phyloP scores from a whole-genome alignment of 2,888 invertebrate genomes.

The Melanostoma mellinum region DNA sequence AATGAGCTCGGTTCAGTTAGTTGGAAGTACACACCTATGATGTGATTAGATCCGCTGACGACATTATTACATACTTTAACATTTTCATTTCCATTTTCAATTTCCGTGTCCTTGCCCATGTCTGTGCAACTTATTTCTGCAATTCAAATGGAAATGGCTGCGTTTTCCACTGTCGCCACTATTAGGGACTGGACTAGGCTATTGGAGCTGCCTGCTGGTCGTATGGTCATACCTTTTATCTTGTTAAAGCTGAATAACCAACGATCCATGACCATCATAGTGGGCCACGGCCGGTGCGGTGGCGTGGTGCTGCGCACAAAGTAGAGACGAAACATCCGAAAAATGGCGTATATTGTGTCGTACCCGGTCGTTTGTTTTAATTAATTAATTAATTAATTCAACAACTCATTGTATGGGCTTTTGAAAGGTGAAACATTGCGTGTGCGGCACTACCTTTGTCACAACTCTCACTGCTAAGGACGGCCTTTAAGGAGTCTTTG shows the following conservation, averaged over 20 bases:
- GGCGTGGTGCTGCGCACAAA: constrained; percentile 30
- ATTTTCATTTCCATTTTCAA: constrained; percentile 18
- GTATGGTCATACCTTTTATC: constrained; percentile 43
- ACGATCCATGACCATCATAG: constrained; percentile 53
- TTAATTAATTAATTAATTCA: constrained; percentile 73
- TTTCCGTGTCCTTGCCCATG: constrained; percentile 34
- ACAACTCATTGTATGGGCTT: constrained; percentile 65
- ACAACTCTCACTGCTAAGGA: constrained; percentile 21
- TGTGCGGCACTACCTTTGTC: constrained; percentile 48
- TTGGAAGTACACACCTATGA: constrained; percentile 19
- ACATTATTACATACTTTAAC: constrained; percentile 55
- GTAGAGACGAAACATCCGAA: constrained; percentile 57
- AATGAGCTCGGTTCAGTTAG: constrained; percentile 16
- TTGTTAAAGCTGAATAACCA: constrained; percentile 51
- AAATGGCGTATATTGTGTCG: constrained; percentile 70
- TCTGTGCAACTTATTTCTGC: constrained; percentile 34
- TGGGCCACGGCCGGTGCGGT: constrained; percentile 15
- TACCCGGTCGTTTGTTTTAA: constrained; percentile 69
- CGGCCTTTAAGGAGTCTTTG: too few relatives aligned
- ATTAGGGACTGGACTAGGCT: not conserved
- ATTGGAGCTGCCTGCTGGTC: constrained; percentile 22
- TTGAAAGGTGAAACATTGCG: constrained; percentile 57
- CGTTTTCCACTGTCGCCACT: constrained; percentile 45
- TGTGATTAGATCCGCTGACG: constrained; percentile 64
- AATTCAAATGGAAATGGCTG: constrained; percentile 35